These are phyloP conservation scores for Stenotaenia linearis DNA, from an alignment of 2,888 invertebrate genomes.

Conservation along the genomic window DNA sequence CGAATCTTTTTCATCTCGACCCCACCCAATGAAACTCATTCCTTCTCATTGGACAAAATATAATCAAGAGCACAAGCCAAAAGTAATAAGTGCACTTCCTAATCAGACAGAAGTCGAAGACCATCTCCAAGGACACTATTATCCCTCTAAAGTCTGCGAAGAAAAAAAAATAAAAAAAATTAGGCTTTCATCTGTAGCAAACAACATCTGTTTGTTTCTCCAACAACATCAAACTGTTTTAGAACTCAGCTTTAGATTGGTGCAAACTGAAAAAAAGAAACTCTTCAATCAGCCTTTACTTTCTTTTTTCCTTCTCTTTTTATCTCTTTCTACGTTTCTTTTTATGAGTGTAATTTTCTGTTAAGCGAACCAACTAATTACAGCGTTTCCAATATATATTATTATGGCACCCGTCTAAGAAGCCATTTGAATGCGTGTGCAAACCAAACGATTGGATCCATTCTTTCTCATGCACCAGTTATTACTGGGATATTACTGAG, in stretches of 20 bases:
- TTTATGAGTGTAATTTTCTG: conserved; percentile 23
- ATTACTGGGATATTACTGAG: background rate
- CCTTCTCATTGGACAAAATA: conserved; percentile 16
- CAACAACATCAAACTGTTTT: conserved; percentile 23
- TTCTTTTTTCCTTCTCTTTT: background rate
- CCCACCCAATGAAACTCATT: background rate
- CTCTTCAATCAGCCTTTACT: conserved; percentile 7
- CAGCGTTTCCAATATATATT: conserved; percentile 17
- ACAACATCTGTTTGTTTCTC: conserved; percentile 20
- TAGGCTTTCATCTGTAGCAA: background rate
- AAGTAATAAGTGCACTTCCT: conserved; percentile 16
- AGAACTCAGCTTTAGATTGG: conserved; percentile 21
- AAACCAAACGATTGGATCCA: conserved; percentile 24
- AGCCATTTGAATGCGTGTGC: conserved; percentile 7
- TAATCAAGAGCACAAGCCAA: conserved; percentile 5
- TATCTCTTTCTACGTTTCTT: background rate
- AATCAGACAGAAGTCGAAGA: conserved; percentile 2
- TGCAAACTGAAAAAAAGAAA: conserved; percentile 1
- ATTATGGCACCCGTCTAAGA: conserved; percentile 12
- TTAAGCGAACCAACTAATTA: conserved; percentile 26
- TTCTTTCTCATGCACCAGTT: conserved; percentile 18
- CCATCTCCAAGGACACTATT: conserved; percentile 11
- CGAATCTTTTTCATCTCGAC: background rate
- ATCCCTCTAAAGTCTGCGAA: background rate
- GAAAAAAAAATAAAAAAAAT: background rate